Percentiles rank a stretch among this genome's conserved stretches.
Evolutionary conservation across 2,113 vertebrate species (phyloP).

Genomic region (Regulus satrapa): DNA sequence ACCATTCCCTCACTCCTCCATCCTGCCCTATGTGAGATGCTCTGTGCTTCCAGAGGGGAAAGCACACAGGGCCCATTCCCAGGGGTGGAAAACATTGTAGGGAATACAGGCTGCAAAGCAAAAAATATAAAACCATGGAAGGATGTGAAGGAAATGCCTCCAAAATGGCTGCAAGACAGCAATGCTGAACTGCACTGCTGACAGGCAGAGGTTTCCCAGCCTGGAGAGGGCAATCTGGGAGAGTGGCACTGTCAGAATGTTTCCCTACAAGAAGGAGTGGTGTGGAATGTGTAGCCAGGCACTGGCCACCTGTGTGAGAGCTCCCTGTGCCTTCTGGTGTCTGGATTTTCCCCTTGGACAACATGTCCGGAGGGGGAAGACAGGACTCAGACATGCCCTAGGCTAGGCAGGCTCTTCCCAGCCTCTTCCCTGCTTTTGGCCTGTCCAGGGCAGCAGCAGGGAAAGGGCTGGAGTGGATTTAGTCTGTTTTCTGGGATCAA

Average conservation of each 20-base stretch:
- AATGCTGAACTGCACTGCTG: background rate
- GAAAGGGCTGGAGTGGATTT: background rate
- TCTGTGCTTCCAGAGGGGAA: background rate
- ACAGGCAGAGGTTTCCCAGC: background rate
- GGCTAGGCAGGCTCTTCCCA: background rate
- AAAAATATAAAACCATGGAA: background rate
- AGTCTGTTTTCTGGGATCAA: background rate
- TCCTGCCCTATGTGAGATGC: background rate
- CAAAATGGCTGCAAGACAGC: background rate
- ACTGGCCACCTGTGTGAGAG: rapidly evolving
- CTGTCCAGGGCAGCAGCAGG: background rate
- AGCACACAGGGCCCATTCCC: background rate
- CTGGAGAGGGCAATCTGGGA: background rate
- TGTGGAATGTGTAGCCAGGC: no score
- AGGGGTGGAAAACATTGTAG: rapidly evolving
- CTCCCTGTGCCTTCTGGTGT: background rate
- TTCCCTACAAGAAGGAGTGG: background rate
- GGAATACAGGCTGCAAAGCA: background rate
- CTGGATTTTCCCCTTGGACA: background rate
- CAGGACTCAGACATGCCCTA: rapidly evolving
- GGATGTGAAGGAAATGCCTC: background rate
- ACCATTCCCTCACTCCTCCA: background rate
- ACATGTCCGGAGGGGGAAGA: background rate
- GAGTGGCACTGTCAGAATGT: rapidly evolving
- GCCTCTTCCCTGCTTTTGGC: background rate